phyloP scores from a whole-genome alignment of 1,140 invertebrate species.

The Spodoptera litura region DNA sequence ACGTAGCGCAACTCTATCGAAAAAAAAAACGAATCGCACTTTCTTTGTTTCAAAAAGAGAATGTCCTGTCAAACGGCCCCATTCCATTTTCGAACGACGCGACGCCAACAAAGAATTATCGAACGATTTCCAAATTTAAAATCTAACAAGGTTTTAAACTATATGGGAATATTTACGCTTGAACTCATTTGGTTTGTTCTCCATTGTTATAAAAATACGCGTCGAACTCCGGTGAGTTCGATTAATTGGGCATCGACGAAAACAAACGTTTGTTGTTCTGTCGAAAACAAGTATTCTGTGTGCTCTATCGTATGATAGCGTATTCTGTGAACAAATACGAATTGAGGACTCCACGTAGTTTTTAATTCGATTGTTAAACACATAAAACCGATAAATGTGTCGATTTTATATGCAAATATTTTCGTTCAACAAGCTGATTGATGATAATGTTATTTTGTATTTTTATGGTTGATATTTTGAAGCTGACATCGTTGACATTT shows the following conservation, averaged over 20 bases:
- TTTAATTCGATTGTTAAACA: constrained; percentile 31
- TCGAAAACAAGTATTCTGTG: constrained; percentile 9
- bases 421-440: neutral
- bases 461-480: neutral
- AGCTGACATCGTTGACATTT: too few species aligned
- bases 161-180: neutral
- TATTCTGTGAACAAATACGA: constrained; percentile 9
- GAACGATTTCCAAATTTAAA: too few species aligned
- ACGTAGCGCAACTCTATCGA: too few species aligned
- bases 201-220: constrained; percentile 26
- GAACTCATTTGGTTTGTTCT: constrained; percentile 3
- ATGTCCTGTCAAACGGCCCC: too few species aligned
- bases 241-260: constrained; percentile 20
- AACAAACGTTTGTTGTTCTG: constrained; percentile 21
- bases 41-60: too few species aligned
- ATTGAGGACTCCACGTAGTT: neutral
- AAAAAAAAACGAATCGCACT: too few species aligned
- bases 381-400: constrained; percentile 24
- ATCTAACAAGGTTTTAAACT: too few species aligned
- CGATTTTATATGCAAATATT: neutral
- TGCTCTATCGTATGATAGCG: constrained; percentile 21
- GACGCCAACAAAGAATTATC: too few species aligned
- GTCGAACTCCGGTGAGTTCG: neutral
- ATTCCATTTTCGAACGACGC: too few species aligned
- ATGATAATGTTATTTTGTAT: neutral